These are phyloP conservation scores for Stomatorhinus ivindoensis DNA, from an alignment of 2,113 vertebrate genomes.

Conservation along the genomic window DNA sequence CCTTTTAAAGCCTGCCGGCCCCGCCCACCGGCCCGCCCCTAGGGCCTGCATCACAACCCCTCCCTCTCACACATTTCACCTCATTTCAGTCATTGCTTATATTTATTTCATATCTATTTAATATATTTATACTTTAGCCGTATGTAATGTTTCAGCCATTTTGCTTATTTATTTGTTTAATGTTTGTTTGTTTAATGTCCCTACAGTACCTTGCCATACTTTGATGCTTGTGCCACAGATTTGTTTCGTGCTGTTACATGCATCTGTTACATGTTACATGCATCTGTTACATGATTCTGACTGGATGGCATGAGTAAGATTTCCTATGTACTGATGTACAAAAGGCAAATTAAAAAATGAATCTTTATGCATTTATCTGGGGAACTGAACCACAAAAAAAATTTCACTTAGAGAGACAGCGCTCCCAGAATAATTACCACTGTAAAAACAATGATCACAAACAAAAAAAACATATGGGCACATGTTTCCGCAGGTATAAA, in stretches of 20 bases:
- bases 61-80: conserved; percentile 24
- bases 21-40: conserved; percentile 3
- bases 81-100: background rate
- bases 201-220: background rate
- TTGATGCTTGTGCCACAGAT: background rate
- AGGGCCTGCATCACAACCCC: conserved; percentile 7
- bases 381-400: background rate
- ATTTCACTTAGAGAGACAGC: background rate
- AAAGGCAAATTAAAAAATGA: background rate
- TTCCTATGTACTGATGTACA: background rate
- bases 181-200: background rate
- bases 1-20: conserved; percentile 48
- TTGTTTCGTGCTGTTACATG: background rate
- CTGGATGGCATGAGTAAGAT: background rate
- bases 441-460: background rate
- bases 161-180: background rate
- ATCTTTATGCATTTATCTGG: background rate
- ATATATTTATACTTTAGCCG: background rate
- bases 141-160: background rate
- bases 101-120: background rate
- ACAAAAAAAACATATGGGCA: background rate
- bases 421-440: background rate
- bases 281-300: background rate
- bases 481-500: background rate
- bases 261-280: too few species aligned